phyloP scores from a whole-genome alignment of 2,797 vertebrate genomes.

The Harpagifer antarcticus region DNA sequence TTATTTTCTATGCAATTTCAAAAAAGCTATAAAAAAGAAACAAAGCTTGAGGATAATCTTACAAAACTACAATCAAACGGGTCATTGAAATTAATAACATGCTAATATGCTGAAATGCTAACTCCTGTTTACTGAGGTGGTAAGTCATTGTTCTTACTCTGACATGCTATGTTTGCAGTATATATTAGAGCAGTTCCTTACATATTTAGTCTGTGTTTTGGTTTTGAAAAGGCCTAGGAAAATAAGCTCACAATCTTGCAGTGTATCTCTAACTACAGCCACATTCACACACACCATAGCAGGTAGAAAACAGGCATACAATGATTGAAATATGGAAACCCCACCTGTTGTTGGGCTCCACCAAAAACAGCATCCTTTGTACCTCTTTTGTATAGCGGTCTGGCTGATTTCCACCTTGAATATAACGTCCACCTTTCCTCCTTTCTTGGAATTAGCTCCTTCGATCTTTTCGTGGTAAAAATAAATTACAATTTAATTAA shows the following conservation, averaged over 20 bases:
- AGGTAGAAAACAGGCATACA: neutral
- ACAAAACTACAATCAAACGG: no score
- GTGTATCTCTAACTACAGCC: neutral
- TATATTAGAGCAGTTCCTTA: no score
- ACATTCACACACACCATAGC: neutral
- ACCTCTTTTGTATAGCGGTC: neutral
- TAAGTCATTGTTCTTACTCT: no score
- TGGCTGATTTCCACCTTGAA: neutral
- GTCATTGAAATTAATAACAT: no score
- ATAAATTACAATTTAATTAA: neutral
- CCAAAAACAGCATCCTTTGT: neutral
- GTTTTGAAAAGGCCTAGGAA: neutral
- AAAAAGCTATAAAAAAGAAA: no score
- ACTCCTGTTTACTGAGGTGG: no score
- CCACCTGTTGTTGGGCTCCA: neutral
- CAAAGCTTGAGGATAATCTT: no score
- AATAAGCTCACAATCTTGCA: neutral
- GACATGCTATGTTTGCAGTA: no score
- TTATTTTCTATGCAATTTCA: no score
- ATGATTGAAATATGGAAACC: neutral
- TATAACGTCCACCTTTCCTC: neutral
- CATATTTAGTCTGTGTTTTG: neutral
- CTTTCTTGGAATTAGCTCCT: neutral
- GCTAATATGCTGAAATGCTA: no score
- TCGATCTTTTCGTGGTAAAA: neutral